These are phyloP conservation scores for Thamnaconus septentrionalis DNA, from an alignment of 2,113 vertebrate species.

Conservation along the genomic window DNA sequence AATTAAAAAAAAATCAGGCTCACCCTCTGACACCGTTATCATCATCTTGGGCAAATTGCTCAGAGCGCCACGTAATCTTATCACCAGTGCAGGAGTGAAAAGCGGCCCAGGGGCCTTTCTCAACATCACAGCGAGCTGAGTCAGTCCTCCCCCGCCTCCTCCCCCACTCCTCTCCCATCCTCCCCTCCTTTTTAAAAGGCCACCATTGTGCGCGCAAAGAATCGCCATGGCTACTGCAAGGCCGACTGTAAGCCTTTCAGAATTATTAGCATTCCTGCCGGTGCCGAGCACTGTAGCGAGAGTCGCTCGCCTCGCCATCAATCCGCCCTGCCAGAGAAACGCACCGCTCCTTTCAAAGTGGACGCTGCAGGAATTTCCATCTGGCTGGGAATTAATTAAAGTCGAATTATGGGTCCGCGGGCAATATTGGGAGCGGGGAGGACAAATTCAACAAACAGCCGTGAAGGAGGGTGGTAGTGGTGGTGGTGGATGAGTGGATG, in stretches of 20 bases:
- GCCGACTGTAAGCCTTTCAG: conserved; percentile 84
- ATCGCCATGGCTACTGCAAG: conserved; percentile 84
- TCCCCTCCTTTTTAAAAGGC: conserved; percentile 68
- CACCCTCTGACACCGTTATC: conserved; percentile 15
- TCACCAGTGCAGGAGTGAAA: conserved; percentile 63
- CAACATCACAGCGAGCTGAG: conserved; percentile 63
- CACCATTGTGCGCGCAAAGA: conserved; percentile 79
- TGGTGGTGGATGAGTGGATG: conserved; percentile 42
- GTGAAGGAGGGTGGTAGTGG: conserved; percentile 56
- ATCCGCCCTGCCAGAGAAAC: conserved; percentile 53
- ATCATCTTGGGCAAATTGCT: conserved; percentile 31
- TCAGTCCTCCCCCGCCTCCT: conserved; percentile 40
- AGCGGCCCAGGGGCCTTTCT: conserved; percentile 56
- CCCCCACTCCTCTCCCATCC: conserved; percentile 39
- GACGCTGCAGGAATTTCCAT: conserved; percentile 70
- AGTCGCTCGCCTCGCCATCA: conserved; percentile 66
- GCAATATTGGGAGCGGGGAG: conserved; percentile 51
- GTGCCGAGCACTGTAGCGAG: conserved; percentile 70
- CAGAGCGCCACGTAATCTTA: conserved; percentile 54
- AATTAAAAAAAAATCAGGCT: not conserved
- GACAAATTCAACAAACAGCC: conserved; percentile 55
- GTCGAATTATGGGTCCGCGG: conserved; percentile 73
- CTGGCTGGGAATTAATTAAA: conserved; percentile 78
- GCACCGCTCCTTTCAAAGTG: conserved; percentile 59
- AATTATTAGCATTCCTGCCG: conserved; percentile 88